Evolutionary conservation across 2,113 vertebrate species (phyloP).

Genomic region (Chunga burmeisteri): DNA sequence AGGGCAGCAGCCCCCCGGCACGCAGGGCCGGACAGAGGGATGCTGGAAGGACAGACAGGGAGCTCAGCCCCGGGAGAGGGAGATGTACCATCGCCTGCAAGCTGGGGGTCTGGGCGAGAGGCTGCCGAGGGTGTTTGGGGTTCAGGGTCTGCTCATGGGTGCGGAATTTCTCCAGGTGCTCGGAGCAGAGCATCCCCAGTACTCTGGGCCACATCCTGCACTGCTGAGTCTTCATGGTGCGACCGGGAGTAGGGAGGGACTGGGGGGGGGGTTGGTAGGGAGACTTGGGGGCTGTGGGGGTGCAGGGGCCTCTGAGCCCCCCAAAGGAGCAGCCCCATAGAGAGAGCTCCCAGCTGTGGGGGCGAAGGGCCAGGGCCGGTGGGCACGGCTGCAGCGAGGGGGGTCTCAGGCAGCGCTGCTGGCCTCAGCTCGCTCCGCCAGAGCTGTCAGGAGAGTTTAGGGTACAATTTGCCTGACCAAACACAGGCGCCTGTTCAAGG

Average conservation of each 20-base stretch:
- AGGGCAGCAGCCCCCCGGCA: not conserved
- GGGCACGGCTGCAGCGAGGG: rapidly evolving
- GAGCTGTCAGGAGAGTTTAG: slow-evolving; percentile 20
- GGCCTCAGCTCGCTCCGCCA: not conserved
- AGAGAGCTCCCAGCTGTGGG: not conserved
- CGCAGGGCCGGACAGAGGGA: not conserved
- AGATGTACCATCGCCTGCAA: not conserved
- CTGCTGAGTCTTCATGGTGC: not conserved
- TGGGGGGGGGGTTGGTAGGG: not conserved
- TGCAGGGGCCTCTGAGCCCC: not conserved
- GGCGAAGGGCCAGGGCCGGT: not conserved
- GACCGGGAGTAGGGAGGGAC: not conserved
- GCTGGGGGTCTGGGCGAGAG: not conserved
- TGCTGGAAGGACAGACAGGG: not conserved
- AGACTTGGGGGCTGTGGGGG: not conserved
- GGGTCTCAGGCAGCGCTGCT: rapidly evolving
- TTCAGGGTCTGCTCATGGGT: not conserved
- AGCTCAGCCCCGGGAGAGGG: rapidly evolving
- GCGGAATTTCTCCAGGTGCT: not conserved
- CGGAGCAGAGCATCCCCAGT: not conserved
- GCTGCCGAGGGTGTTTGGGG: rapidly evolving
- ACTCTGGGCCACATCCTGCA: not conserved
- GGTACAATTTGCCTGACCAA: not conserved
- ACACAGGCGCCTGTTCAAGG: not conserved
- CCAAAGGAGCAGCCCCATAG: not conserved